Evolutionary conservation across 2,888 invertebrate genomes (phyloP), one percentile per base, ranked within the genome.

Genomic region (Melanophora roralis): DNA sequence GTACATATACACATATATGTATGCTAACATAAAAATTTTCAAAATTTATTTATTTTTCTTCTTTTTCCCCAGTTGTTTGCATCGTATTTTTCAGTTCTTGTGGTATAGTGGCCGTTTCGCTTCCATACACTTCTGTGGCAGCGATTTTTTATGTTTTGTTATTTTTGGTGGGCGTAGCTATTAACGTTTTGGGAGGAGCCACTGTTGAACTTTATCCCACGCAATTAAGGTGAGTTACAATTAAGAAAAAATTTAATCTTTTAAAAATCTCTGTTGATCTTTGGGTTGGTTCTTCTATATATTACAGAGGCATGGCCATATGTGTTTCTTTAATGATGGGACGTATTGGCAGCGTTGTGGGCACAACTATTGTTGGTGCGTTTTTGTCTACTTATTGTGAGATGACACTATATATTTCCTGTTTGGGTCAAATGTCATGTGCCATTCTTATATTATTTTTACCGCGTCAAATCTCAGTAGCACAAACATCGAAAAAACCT

Each of bases 291-390:
- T 16, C 47, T 68, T 16, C 53, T 55, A 8, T 62, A 19, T n/a
- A 43, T 75, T 86, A 85, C 71, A 89, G 92, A 84, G 91, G 90
- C 40, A 91, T 91, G 91, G 91, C 91, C 32, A 85, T 92, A 69
- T 91, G 91, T 40, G 90, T 92, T 74, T 91, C 91, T 0, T 82
- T 92, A 11, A 91, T 91, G 91, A 89, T 90, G 81, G 92, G 92
- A n/a, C 87, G 91, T 8, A 72, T 86, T 47, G 92, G 92, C 8
- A 91, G 91, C 40, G 90, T 91, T 81, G 86, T 90, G 32, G 91
- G 91, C 9, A 89, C 91, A 2, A 91, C 91, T 85, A 81, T 91
- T 19, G 87, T 89, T 4, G 91, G 91, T 16, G 85, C 88, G 3
- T 79, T 92, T 16, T 85, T 92, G 32, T 89, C 90, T 21, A 87